Conservation (phyloP, 2,113 vertebrate genomes). For the Crypturellus undulatus region DNA sequence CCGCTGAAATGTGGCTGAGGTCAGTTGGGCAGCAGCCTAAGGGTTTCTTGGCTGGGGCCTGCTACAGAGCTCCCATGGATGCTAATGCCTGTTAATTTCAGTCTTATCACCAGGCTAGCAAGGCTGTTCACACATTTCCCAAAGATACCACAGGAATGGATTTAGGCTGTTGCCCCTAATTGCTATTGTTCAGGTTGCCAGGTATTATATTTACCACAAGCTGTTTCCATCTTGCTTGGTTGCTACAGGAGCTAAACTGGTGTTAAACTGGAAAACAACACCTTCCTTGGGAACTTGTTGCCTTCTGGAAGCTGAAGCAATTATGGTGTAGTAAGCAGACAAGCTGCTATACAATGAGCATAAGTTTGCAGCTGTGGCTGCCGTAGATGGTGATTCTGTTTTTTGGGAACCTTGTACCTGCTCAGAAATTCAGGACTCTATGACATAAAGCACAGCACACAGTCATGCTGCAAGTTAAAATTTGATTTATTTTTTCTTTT, state of each 20-base stretch:
- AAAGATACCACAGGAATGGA: slow-evolving; percentile 46
- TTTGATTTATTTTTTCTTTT: neutral
- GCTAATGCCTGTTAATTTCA: slow-evolving; percentile 47
- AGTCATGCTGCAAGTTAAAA: neutral
- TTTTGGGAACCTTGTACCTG: neutral
- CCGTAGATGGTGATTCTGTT: neutral
- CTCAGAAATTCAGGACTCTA: neutral
- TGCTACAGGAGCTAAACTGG: neutral
- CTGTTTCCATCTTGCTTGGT: slow-evolving; percentile 43
- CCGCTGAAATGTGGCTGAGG: neutral
- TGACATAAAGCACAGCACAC: neutral
- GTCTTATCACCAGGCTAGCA: slow-evolving; percentile 54
- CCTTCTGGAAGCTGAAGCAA: slow-evolving; percentile 28
- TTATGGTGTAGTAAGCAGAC: neutral
- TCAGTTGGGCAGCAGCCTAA: neutral
- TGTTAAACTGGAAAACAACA: slow-evolving; percentile 49
- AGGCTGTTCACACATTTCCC: slow-evolving; percentile 50
- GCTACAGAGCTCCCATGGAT: neutral
- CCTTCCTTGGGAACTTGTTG: neutral
- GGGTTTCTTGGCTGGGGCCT: neutral
- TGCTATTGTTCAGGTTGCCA: slow-evolving; percentile 50
- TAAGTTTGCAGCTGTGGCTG: neutral
- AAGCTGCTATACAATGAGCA: neutral
- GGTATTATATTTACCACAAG: slow-evolving; percentile 56
- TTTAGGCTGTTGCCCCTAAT: slow-evolving; percentile 60